Evolutionary conservation across 2,113 vertebrate species (phyloP).

Genomic region (Peromyscus maniculatus): DNA sequence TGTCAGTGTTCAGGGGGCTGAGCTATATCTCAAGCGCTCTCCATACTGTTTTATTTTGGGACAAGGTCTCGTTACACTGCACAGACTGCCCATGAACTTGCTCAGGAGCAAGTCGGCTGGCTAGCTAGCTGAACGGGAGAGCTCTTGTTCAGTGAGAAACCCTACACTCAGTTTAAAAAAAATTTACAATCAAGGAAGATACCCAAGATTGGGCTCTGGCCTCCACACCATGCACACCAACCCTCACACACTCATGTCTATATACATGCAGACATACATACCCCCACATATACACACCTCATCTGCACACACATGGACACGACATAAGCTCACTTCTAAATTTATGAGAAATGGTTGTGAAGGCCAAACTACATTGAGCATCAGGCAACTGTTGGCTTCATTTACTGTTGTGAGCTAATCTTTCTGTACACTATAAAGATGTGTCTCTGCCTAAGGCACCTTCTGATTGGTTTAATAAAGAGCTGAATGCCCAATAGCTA

Average conservation of each 20-base stretch:
- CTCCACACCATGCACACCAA: not conserved
- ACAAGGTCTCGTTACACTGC: not conserved
- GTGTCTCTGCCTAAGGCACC: not conserved
- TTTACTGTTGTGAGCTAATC: not conserved
- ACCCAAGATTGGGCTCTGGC: no score
- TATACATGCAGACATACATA: not conserved
- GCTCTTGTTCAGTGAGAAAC: not conserved
- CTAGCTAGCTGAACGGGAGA: not conserved
- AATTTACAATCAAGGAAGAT: not conserved
- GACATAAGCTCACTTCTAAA: not conserved
- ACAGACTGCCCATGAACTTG: not conserved
- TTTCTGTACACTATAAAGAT: not conserved
- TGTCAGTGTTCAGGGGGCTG: not conserved
- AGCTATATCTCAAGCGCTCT: not conserved
- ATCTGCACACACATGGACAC: not conserved
- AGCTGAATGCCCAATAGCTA: not conserved
- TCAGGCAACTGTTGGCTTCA: not conserved
- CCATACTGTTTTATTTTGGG: not conserved
- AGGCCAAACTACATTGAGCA: not conserved
- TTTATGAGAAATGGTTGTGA: not conserved
- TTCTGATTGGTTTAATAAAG: not conserved
- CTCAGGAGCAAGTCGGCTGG: not conserved
- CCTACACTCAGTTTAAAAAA: not conserved
- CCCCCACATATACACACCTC: not conserved
- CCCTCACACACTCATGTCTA: no score